These are phyloP conservation scores for Odontesthes bonariensis DNA, from an alignment of 2,113 vertebrate species.

Conservation along the genomic window DNA sequence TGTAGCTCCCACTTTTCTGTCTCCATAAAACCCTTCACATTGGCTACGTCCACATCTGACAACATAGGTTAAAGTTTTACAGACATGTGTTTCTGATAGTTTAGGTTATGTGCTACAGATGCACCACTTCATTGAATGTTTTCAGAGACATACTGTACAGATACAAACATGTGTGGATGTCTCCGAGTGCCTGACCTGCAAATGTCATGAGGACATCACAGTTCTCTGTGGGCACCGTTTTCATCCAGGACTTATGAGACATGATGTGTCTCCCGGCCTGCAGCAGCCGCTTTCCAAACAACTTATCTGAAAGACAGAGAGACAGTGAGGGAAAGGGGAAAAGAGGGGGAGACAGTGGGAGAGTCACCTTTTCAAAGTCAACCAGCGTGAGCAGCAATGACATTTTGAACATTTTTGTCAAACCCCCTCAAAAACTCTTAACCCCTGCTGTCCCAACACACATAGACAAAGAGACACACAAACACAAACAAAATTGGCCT, in stretches of 20 bases:
- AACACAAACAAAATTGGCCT: constrained; percentile 1
- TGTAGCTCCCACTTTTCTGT: not conserved
- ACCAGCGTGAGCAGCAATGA: constrained; percentile 38
- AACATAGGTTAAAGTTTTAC: not conserved
- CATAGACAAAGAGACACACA: constrained; percentile 18
- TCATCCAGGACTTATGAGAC: constrained; percentile 99
- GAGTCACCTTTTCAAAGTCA: constrained; percentile 68
- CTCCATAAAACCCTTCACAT: not conserved
- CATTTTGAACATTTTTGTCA: constrained; percentile 50
- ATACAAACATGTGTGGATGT: constrained; percentile 19
- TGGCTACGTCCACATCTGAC: too few species aligned
- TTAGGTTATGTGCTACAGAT: not conserved
- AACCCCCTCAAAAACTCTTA: constrained; percentile 12
- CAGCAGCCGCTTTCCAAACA: constrained; percentile 95
- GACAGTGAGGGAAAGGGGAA: constrained; percentile 16
- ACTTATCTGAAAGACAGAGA: constrained; percentile 87
- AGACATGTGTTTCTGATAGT: not conserved
- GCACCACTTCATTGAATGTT: not conserved
- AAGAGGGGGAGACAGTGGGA: constrained; percentile 14
- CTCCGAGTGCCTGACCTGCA: constrained; percentile 83
- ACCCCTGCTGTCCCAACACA: constrained; percentile 22
- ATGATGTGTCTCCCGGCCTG: constrained; percentile 97
- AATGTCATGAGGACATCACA: constrained; percentile 98
- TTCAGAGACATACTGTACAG: not conserved
- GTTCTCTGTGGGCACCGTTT: constrained; percentile 97